Evolutionary conservation across 2,113 vertebrate species (phyloP).

Genomic region (Grus americana): DNA sequence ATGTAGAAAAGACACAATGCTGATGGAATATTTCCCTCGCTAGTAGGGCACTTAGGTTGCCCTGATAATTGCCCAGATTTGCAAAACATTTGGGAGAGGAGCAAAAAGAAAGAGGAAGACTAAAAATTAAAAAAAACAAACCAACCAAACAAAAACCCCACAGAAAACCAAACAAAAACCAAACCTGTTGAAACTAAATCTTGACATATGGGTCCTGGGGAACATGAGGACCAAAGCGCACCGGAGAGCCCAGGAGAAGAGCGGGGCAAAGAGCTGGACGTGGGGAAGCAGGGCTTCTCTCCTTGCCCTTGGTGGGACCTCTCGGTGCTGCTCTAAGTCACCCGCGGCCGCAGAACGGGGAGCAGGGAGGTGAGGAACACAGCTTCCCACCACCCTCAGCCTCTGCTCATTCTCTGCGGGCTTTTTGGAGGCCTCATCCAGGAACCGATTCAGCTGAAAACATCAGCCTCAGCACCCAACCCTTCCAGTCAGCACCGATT

Average conservation of each 20-base stretch:
- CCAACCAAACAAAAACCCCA: too few relatives aligned
- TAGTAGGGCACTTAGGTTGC: background rate
- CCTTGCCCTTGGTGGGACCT: background rate
- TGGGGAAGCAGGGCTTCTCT: background rate
- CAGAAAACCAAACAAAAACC: too few relatives aligned
- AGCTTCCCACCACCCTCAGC: background rate
- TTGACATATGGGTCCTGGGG: too few relatives aligned
- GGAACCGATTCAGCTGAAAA: background rate
- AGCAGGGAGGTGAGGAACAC: background rate
- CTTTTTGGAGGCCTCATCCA: background rate
- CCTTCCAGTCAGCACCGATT: background rate
- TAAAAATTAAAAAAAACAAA: background rate
- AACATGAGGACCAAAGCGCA: background rate
- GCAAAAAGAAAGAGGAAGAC: background rate
- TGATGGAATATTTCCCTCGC: background rate
- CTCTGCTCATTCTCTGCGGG: background rate
- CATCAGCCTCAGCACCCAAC: background rate
- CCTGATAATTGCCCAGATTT: background rate
- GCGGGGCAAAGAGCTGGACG: background rate
- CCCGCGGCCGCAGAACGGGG: accelerated
- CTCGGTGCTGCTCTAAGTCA: background rate
- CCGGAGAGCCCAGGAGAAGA: background rate
- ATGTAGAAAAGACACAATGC: background rate
- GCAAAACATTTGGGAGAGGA: background rate
- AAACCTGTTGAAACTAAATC: too few relatives aligned